A percentile compares a stretch with the other conserved stretches of the same genome.
Evolutionary conservation across 2,113 vertebrate species (phyloP).

Genomic region (Oryzias melastigma): DNA sequence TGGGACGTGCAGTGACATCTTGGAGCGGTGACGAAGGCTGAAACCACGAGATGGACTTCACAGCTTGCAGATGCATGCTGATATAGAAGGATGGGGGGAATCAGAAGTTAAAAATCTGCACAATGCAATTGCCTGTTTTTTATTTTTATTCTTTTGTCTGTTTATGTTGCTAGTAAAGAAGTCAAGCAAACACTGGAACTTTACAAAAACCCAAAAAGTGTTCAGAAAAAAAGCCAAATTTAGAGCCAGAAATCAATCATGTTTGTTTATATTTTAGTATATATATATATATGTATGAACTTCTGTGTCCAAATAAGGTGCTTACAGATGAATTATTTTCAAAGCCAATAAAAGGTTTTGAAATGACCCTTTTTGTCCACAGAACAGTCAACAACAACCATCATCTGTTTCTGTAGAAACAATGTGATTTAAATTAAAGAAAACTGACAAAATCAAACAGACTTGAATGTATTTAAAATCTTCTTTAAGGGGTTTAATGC

Average conservation of each 20-base stretch:
- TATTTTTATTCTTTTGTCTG: slow-evolving; percentile 5
- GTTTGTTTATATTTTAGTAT: slow-evolving; percentile 7
- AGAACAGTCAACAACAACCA: not conserved
- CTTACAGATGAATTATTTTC: no score
- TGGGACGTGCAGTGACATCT: slow-evolving; percentile 91
- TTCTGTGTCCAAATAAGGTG: no score
- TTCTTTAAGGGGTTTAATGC: not conserved
- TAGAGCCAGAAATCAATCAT: slow-evolving; percentile 6
- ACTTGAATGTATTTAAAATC: not conserved
- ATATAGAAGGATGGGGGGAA: slow-evolving; percentile 4
- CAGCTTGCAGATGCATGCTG: slow-evolving; percentile 19
- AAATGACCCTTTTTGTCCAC: no score
- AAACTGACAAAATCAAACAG: not conserved
- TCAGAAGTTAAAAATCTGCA: slow-evolving; percentile 8
- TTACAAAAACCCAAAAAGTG: slow-evolving; percentile 8
- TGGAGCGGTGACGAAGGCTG: not conserved
- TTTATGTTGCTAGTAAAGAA: not conserved
- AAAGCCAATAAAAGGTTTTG: no score
- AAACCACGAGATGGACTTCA: slow-evolving; percentile 28
- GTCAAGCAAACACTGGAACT: slow-evolving; percentile 51
- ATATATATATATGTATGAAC: not conserved
- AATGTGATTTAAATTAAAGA: not conserved
- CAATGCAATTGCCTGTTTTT: slow-evolving; percentile 2
- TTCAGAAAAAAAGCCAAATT: slow-evolving; percentile 10
- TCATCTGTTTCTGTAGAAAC: not conserved